phyloP scores from a whole-genome alignment of 1,140 invertebrate genomes.

The Lordiphosa collinella region DNA sequence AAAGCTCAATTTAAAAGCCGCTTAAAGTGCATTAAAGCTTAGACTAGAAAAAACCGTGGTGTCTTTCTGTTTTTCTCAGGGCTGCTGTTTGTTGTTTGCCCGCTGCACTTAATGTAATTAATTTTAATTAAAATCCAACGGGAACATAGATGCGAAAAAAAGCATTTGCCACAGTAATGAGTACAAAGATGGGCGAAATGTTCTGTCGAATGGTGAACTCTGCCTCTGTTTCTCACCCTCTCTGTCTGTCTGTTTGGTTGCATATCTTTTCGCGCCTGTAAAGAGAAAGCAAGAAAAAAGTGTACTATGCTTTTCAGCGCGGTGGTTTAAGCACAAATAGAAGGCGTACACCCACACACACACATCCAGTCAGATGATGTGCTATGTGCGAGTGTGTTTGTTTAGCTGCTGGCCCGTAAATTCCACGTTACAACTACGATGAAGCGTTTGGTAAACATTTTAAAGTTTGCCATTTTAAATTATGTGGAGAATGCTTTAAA shows the following conservation, averaged over 20 bases:
- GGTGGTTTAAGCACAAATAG: slow-evolving; percentile 71
- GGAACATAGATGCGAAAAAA: slow-evolving; percentile 31
- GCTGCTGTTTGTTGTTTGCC: slow-evolving; percentile 60
- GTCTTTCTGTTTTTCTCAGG: slow-evolving; percentile 19
- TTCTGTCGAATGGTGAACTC: slow-evolving; percentile 49
- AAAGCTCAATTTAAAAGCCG: background rate
- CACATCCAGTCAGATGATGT: slow-evolving; percentile 46
- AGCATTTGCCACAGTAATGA: slow-evolving; percentile 69
- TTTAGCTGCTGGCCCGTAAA: slow-evolving; percentile 64
- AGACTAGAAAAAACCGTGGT: background rate
- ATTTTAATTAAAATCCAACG: slow-evolving; percentile 77
- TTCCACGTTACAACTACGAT: slow-evolving; percentile 71
- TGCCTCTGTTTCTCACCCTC: background rate
- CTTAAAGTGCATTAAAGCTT: slow-evolving; percentile 49
- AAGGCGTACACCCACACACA: slow-evolving; percentile 16
- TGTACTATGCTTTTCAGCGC: slow-evolving; percentile 59
- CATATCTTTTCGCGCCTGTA: slow-evolving; percentile 61
- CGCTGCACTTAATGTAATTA: slow-evolving; percentile 77
- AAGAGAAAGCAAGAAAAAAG: slow-evolving; percentile 38
- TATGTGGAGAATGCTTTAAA: slow-evolving; percentile 30
- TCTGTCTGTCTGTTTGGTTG: slow-evolving; percentile 8
- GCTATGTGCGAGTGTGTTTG: slow-evolving; percentile 46
- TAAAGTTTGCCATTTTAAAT: slow-evolving; percentile 75
- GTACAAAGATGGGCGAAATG: slow-evolving; percentile 26
- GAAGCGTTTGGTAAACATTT: slow-evolving; percentile 74